A percentile compares a stretch with the other conserved stretches of the same genome.
Conservation (phyloP, 2,113 vertebrate genomes). For the Forbesichthys agassizii region DNA sequence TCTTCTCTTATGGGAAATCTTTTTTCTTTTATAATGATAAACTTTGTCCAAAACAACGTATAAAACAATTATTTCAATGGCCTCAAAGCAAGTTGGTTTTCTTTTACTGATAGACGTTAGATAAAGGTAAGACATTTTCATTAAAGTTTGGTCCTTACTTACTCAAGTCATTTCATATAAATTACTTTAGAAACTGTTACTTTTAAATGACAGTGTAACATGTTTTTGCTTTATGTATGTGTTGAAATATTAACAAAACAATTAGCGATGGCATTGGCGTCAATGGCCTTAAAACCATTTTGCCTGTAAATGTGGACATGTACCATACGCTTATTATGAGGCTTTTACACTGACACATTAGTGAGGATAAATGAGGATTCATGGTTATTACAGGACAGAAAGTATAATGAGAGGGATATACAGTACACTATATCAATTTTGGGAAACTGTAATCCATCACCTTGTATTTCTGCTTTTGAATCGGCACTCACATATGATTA, state of each 20-base stretch:
- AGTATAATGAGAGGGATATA: neutral
- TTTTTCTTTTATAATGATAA: neutral
- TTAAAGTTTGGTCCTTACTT: no score
- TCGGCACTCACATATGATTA: no score
- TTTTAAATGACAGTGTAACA: no score
- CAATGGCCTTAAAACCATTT: neutral
- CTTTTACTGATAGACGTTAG: no score
- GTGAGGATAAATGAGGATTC: neutral
- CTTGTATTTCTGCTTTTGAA: no score
- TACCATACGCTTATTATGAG: no score
- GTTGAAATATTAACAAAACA: neutral
- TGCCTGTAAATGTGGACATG: neutral
- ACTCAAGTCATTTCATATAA: neutral
- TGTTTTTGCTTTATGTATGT: no score
- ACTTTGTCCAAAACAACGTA: neutral
- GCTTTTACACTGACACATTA: no score
- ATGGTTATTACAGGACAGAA: neutral
- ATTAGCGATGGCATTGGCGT: no score
- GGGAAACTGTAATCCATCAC: slow-evolving; percentile 19
- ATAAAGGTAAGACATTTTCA: no score
- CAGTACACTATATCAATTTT: neutral
- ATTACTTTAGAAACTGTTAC: neutral
- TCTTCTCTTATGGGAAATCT: no score
- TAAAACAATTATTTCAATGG: slow-evolving; percentile 9
- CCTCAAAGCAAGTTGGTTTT: neutral